Conservation (phyloP, 2,113 vertebrate species). For the Rhodinocichla rosea region DNA sequence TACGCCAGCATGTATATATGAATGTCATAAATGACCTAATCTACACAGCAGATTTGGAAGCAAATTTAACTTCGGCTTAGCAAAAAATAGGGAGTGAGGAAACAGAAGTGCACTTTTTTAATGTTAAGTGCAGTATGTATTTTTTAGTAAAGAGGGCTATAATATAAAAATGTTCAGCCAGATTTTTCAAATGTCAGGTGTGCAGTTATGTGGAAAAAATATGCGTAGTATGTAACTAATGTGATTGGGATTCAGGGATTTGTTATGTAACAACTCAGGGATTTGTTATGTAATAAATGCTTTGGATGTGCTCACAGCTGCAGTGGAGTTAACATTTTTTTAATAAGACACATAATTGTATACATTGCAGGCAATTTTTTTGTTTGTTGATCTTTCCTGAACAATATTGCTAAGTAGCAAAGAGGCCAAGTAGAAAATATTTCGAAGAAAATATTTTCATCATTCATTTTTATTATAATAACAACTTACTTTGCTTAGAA, state of each 20-base stretch:
- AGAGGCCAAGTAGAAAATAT: background rate
- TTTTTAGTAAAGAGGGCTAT: background rate
- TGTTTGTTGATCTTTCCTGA: background rate
- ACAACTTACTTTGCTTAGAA: background rate
- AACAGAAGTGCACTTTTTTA: background rate
- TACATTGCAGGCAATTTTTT: background rate
- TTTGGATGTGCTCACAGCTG: background rate
- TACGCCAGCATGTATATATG: rapidly evolving
- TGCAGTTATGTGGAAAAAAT: slow-evolving; percentile 34
- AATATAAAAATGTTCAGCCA: background rate
- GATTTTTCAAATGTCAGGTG: slow-evolving; percentile 1
- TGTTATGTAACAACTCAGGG: slow-evolving; percentile 11
- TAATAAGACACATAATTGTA: background rate
- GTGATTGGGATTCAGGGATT: slow-evolving; percentile 23
- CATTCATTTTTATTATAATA: background rate
- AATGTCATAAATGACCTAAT: background rate
- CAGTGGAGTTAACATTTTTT: background rate
- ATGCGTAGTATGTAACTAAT: background rate
- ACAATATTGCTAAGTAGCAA: background rate
- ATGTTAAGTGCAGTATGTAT: background rate
- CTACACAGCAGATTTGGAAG: background rate
- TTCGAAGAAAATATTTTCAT: background rate
- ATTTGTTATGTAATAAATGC: background rate
- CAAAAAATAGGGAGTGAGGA: background rate
- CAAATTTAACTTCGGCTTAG: background rate